Evolutionary conservation across 2,797 vertebrate species (phyloP).

Genomic region (Falco peregrinus): DNA sequence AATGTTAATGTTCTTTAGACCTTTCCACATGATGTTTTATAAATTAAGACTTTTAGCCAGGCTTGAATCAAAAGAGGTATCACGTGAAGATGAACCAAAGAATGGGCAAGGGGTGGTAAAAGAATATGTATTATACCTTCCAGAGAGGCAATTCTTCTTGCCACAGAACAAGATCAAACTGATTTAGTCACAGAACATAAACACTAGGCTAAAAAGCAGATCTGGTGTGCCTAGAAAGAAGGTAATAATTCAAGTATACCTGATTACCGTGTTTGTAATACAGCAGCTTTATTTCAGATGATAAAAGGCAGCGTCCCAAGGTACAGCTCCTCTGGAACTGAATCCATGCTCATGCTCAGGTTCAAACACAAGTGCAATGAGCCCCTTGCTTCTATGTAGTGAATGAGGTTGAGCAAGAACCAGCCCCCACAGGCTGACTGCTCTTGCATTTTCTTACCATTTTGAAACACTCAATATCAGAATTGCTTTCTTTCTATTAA

Average conservation of each 20-base stretch:
- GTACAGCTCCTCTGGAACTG: background rate
- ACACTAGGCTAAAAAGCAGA: background rate
- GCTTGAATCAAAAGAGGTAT: background rate
- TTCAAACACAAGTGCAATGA: background rate
- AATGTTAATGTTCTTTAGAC: background rate
- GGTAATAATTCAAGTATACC: background rate
- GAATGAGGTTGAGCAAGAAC: background rate
- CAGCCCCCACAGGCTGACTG: background rate
- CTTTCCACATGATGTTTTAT: background rate
- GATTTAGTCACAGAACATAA: background rate
- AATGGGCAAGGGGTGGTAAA: background rate
- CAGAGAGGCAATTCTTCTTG: background rate
- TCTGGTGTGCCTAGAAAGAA: background rate
- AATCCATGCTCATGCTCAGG: background rate
- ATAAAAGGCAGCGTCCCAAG: background rate
- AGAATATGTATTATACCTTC: background rate
- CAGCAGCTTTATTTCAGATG: conserved; percentile 8
- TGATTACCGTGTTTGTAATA: background rate
- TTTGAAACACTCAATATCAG: background rate
- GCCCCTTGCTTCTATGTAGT: background rate
- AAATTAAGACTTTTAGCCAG: background rate
- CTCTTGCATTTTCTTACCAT: background rate
- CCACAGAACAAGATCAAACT: background rate
- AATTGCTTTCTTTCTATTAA: background rate
- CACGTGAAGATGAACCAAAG: background rate